Evolutionary conservation across 1,140 invertebrate genomes (phyloP).

Genomic region (Scaptomyza pallida): DNA sequence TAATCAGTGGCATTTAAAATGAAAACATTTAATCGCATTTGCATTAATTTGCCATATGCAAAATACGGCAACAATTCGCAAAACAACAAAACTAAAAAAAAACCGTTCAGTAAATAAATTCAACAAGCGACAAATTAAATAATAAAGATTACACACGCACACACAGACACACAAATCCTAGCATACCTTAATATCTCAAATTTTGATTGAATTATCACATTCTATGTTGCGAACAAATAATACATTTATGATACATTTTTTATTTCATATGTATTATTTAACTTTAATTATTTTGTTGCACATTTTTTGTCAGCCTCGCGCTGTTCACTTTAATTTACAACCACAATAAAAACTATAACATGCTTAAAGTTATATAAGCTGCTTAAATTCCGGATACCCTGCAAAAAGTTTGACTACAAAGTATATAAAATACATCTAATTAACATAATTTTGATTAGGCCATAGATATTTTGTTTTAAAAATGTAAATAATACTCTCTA

Average conservation of each 20-base stretch:
- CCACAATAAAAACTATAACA: neutral
- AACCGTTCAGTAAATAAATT: slow-evolving; percentile 42
- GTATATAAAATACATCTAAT: neutral
- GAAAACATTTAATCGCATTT: slow-evolving; percentile 75
- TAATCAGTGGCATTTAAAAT: slow-evolving; percentile 50
- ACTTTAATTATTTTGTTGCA: slow-evolving; percentile 29
- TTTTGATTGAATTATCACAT: slow-evolving; percentile 75
- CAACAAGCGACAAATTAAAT: slow-evolving; percentile 67
- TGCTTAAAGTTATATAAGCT: slow-evolving; percentile 13
- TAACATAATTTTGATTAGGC: too few relatives aligned
- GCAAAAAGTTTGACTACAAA: neutral
- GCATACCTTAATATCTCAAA: slow-evolving; percentile 31
- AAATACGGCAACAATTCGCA: slow-evolving; percentile 9
- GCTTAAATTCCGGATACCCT: neutral
- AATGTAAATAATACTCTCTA: too few relatives aligned
- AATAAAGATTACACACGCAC: slow-evolving; percentile 61
- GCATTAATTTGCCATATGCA: slow-evolving; percentile 58
- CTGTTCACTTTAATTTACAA: slow-evolving; percentile 18
- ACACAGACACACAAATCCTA: slow-evolving; percentile 21
- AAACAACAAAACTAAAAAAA: slow-evolving; percentile 17
- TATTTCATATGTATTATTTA: slow-evolving; percentile 28
- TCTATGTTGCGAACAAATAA: slow-evolving; percentile 43
- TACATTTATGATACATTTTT: slow-evolving; percentile 25
- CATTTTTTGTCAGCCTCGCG: slow-evolving; percentile 13
- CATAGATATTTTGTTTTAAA: too few relatives aligned